Evolutionary conservation across 2,113 vertebrate genomes (phyloP).

Genomic region (Gasterosteus aculeatus): DNA sequence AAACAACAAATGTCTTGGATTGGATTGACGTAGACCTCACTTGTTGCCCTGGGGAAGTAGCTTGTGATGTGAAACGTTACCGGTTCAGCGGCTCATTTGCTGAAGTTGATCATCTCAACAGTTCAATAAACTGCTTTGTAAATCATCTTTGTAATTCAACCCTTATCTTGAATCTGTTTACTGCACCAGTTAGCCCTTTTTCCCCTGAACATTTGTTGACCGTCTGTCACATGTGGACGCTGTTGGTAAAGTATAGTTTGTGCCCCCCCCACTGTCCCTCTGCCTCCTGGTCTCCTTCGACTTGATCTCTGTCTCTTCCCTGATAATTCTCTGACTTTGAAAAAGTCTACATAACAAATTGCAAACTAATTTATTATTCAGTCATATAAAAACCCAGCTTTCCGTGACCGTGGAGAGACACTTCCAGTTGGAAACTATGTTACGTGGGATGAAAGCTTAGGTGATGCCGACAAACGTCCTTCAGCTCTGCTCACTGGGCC

Average conservation of each 20-base stretch:
- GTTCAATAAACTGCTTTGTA: conserved; percentile 25
- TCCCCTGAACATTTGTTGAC: not conserved
- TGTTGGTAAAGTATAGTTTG: conserved; percentile 43
- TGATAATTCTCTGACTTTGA: not conserved
- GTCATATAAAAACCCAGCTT: not conserved
- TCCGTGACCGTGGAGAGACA: not conserved
- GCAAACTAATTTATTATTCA: not conserved
- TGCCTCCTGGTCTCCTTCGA: not conserved
- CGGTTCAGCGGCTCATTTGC: conserved; percentile 10
- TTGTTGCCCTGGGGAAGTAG: not conserved
- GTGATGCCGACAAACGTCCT: not conserved
- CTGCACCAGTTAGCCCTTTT: not conserved
- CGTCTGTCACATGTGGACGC: conserved; percentile 1
- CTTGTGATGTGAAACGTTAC: not conserved
- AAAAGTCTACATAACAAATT: not conserved
- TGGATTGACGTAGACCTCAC: not conserved
- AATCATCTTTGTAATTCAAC: not conserved
- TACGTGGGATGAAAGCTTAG: conserved; percentile 5
- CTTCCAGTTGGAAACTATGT: not conserved
- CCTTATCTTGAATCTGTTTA: not conserved
- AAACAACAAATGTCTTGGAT: not conserved
- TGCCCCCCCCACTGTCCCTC: not conserved
- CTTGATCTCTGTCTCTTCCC: not conserved
- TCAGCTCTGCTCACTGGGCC: conserved; percentile 33
- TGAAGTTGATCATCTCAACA: conserved; percentile 48